phyloP scores from a whole-genome alignment of 2,888 invertebrate genomes.

The Acanthosoma haemorrhoidale region DNA sequence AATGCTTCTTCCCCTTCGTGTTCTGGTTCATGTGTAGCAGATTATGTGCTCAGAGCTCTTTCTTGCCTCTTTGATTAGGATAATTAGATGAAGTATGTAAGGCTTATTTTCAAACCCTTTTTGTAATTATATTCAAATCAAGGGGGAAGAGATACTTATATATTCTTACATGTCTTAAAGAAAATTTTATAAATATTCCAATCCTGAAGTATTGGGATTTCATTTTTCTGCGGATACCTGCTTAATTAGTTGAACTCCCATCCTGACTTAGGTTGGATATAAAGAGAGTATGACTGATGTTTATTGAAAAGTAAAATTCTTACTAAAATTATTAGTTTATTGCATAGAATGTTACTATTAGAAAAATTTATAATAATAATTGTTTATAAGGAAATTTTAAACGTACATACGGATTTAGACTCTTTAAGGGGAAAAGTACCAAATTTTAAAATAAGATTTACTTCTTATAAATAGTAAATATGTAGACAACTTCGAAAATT shows the following conservation, averaged over 20 bases:
- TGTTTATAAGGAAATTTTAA: background rate
- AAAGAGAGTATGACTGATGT: background rate
- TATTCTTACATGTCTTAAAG: no score
- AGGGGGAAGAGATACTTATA: background rate
- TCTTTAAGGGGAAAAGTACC: background rate
- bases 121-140: background rate
- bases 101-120: background rate
- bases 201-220: no score
- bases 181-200: no score
- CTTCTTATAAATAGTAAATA: background rate
- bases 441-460: background rate
- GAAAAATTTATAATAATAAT: background rate
- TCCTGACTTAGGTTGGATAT: background rate
- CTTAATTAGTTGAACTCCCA: background rate
- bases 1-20: constrained; percentile 48
- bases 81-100: background rate
- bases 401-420: background rate
- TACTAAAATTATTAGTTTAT: background rate
- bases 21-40: constrained; percentile 51
- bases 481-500: background rate
- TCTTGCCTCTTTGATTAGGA: constrained; percentile 52
- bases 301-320: background rate
- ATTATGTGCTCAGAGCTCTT: constrained; percentile 51
- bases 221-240: background rate
- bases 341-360: background rate